Base-by-base conservation (phyloP, 2,888 invertebrate genomes). In the Chloroclystis v-ata region DNA sequence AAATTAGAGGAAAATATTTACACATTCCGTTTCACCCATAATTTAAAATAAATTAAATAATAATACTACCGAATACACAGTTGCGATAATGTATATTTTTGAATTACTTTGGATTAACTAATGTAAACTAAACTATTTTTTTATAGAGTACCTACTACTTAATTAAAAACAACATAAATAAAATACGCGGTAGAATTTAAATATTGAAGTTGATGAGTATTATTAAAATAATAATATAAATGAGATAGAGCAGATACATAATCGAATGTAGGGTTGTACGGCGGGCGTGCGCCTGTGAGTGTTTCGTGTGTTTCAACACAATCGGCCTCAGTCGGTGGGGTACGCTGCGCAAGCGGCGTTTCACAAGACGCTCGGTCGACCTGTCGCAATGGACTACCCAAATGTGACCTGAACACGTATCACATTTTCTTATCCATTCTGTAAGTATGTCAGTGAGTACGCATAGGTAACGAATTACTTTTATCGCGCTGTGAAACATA, bases 381-480 rank as follows among this genome's bases (percentile, higher is more conserved):
- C 84, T 86, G 83, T 85, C 81, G 86, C 84, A 86, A 86, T 65
- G 76, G 72, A 72, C 81, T 82, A 84, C 82, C 86, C 82, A 83
- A 86, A 86, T 83, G 85, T 85, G 85, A 85, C 82, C 83, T 77
- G 77, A 75, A 82, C 85, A 85, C 83, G 80, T 83, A 84, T 84
- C 79, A 68, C 71, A 70, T 82, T 82, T 50, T 76, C 80, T 76
- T 69, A 67, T 75, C 65, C 70, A 65, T 67, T 58, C 43, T 64
- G 61, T 67, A 63, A 69, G 65, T 49, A 37, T 53, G 51, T 43
- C 43, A 53, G 41, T 47, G 10, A 44, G 45, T 43, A 45, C 41
- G 35, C 42, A 45, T 47, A 33, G 16, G 16, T 33, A 41, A 47
- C 25, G 28, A 40, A 47, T 42, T 29, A 43, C 42, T 38, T 39